Conservation (phyloP, 2,888 invertebrate genomes). For the Myathropa florea region DNA sequence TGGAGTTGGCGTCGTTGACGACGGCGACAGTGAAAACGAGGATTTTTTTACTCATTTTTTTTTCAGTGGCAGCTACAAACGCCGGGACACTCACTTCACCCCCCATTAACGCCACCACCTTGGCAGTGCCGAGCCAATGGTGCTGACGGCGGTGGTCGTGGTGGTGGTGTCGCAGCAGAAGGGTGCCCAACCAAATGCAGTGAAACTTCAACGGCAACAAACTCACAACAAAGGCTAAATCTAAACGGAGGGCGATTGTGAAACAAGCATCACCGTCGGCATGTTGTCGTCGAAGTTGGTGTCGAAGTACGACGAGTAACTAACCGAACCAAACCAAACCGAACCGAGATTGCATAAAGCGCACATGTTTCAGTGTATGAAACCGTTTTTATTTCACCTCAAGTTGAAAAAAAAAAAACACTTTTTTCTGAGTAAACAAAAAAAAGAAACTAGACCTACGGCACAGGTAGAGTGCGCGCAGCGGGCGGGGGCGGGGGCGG, state of each 20-base stretch:
- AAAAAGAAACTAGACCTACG: conserved; percentile 27
- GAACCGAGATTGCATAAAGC: conserved; percentile 67
- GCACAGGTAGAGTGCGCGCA: conserved; percentile 24
- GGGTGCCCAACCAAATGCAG: conserved; percentile 48
- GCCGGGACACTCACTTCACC: conserved; percentile 2
- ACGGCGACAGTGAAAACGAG: conserved; percentile 1
- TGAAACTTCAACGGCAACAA: conserved; percentile 1
- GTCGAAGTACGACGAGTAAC: conserved; percentile 39
- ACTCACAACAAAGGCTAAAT: conserved; percentile 3
- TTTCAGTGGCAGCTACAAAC: conserved; percentile 4
- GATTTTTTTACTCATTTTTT: conserved; percentile 31
- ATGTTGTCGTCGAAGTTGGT: conserved; percentile 40
- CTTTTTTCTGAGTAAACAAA: conserved; percentile 22
- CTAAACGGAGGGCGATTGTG: conserved; percentile 43
- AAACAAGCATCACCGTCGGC: conserved; percentile 57
- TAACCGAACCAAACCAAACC: conserved; percentile 13
- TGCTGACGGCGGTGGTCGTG: not conserved
- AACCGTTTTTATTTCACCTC: conserved; percentile 42
- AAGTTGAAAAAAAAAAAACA: conserved; percentile 13
- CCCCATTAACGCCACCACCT: conserved; percentile 30
- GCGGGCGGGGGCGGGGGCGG: conserved; percentile 40
- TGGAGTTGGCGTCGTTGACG: conserved; percentile 12
- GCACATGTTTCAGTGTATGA: conserved; percentile 50
- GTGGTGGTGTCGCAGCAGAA: not conserved
- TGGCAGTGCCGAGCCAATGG: not conserved